These are phyloP conservation scores for Magallana angulata DNA, from an alignment of 1,140 invertebrate species.

Conservation along the genomic window DNA sequence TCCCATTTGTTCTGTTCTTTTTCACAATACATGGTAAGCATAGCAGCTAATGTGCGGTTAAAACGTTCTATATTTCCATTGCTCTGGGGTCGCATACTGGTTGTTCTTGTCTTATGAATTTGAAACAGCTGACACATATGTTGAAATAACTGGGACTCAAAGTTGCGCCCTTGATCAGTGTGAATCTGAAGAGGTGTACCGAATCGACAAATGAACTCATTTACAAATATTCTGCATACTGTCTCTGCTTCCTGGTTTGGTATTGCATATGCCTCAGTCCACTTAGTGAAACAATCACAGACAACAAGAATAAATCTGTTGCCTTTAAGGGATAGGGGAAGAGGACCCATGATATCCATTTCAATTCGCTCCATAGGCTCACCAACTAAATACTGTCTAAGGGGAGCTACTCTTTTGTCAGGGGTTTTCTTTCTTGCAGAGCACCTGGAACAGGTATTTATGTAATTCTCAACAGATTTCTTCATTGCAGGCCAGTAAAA, in stretches of 20 bases:
- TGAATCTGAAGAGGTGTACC: constrained; percentile 56
- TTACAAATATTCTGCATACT: constrained; percentile 49
- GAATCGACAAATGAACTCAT: constrained; percentile 59
- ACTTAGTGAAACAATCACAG: constrained; percentile 72
- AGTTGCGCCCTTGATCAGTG: constrained; percentile 57
- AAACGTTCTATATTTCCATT: constrained; percentile 72
- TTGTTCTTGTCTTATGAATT: constrained; percentile 63
- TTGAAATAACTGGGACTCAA: constrained; percentile 51
- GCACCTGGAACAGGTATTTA: constrained; percentile 48
- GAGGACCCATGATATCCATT: constrained; percentile 73
- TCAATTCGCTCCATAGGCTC: constrained; percentile 68
- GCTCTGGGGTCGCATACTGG: constrained; percentile 65
- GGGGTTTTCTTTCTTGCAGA: constrained; percentile 26
- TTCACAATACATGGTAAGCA: constrained; percentile 65
- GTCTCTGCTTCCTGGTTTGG: constrained; percentile 61
- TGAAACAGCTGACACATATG: constrained; percentile 53
- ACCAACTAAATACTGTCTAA: constrained; percentile 31
- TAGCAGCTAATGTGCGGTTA: constrained; percentile 63
- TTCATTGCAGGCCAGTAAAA: constrained; percentile 57
- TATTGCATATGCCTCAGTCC: constrained; percentile 63
- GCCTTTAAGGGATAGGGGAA: constrained; percentile 64
- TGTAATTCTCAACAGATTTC: constrained; percentile 25
- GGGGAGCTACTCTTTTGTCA: constrained; percentile 24
- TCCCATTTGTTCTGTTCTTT: constrained; percentile 58
- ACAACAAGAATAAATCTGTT: constrained; percentile 67